These are phyloP conservation scores for Pangasius krempfi DNA, from an alignment of 2,797 vertebrate genomes.

Conservation along the genomic window DNA sequence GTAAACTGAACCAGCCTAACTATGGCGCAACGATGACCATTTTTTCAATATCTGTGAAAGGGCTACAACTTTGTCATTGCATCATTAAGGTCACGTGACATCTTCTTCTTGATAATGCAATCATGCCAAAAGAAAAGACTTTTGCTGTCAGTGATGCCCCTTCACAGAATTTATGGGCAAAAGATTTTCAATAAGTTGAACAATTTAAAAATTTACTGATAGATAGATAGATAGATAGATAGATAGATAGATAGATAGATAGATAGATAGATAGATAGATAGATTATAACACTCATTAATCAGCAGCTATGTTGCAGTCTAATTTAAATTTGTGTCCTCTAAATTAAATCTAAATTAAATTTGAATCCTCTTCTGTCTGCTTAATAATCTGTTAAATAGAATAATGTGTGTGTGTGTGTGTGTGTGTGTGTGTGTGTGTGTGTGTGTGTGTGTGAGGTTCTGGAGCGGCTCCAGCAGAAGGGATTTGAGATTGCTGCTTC, in stretches of 20 bases:
- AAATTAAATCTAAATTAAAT: not conserved
- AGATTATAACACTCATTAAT: not conserved
- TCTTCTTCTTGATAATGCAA: not conserved
- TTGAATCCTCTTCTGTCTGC: not conserved
- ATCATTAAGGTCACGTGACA: too few species aligned
- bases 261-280: not conserved
- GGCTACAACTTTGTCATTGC: too few species aligned
- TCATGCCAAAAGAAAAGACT: not conserved
- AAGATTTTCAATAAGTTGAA: not conserved
- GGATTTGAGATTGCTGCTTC: slow-evolving; percentile 92
- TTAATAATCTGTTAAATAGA: not conserved
- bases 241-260: not conserved
- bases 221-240: not conserved
- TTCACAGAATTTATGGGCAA: too few species aligned
- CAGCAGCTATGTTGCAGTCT: not conserved
- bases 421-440: slow-evolving; percentile 41
- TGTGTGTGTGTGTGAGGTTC: slow-evolving; percentile 76
- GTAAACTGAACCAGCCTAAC: too few species aligned
- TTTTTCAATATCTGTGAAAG: not conserved
- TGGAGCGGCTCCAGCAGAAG: slow-evolving; percentile 89
- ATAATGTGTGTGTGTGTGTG: slow-evolving; percentile 10
- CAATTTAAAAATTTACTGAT: not conserved
- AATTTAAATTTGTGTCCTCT: not conserved
- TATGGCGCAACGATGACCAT: not conserved
- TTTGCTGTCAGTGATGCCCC: not conserved